Percentiles rank a stretch among this genome's conserved stretches.
phyloP scores from a whole-genome alignment of 2,113 vertebrate genomes.

The Cettia cetti region DNA sequence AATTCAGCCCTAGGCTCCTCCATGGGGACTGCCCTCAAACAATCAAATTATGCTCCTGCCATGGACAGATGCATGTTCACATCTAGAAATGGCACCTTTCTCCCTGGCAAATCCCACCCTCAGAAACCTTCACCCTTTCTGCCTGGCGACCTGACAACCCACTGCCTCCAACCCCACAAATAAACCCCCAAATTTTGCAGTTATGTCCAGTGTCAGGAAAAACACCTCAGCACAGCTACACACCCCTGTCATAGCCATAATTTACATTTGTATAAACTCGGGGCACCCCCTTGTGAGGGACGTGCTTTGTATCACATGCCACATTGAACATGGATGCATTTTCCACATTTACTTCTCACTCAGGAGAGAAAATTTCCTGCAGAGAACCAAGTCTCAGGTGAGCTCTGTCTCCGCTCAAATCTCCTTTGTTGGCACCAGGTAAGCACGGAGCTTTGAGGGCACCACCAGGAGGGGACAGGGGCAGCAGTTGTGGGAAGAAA shows the following conservation, averaged over 20 bases:
- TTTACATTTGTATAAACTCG: not conserved
- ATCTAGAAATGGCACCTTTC: not conserved
- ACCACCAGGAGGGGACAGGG: not conserved
- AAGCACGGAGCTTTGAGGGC: not conserved
- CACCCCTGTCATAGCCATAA: not conserved
- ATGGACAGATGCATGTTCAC: not conserved
- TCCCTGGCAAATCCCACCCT: not conserved
- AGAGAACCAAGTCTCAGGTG: not conserved
- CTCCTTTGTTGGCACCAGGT: not conserved
- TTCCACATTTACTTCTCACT: not conserved
- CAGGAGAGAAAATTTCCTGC: not conserved
- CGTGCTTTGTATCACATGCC: not conserved
- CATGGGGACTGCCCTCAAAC: not conserved
- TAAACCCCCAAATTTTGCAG: not conserved
- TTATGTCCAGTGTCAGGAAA: not conserved
- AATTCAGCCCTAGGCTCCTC: not conserved
- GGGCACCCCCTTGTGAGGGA: not conserved
- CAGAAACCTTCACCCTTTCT: not conserved
- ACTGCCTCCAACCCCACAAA: not conserved
- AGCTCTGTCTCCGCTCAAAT: not conserved
- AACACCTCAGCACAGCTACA: not conserved
- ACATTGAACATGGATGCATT: not conserved
- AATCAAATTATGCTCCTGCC: not conserved
- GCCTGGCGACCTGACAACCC: not conserved
- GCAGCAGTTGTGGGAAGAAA: not conserved